Percentiles rank a stretch among this genome's conserved stretches.
phyloP scores from a whole-genome alignment of 2,888 invertebrate species.

The Eustalomyia histrio region DNA sequence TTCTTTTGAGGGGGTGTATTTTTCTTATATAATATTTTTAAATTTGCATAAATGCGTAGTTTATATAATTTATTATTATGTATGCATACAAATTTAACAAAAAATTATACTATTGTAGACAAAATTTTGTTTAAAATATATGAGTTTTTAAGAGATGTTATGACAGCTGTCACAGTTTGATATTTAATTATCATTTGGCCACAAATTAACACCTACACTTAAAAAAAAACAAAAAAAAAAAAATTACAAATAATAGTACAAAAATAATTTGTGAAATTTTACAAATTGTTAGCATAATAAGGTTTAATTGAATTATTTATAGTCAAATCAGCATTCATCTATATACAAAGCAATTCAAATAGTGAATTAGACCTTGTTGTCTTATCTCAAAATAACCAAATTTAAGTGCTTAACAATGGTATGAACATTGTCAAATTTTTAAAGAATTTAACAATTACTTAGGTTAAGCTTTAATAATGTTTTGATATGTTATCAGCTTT shows the following conservation, averaged over 20 bases:
- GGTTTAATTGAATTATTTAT: constrained; percentile 2
- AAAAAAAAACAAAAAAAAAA: neutral
- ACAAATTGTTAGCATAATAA: neutral
- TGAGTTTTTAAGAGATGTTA: constrained; percentile 57
- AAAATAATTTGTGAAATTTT: neutral
- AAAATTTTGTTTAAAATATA: constrained; percentile 32
- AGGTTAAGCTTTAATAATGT: no score
- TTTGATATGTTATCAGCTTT: no score
- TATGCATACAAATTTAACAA: neutral
- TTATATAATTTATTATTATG: constrained; percentile 50
- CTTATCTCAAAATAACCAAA: no score
- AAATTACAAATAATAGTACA: no score
- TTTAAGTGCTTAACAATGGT: no score
- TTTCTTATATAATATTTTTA: constrained; percentile 13
- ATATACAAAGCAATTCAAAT: no score
- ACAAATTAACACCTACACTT: constrained; percentile 60
- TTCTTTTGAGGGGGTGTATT: constrained; percentile 52
- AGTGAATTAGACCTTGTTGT: no score
- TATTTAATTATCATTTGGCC: constrained; percentile 58
- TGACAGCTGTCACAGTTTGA: constrained; percentile 64
- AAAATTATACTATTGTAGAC: neutral
- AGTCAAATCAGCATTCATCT: neutral
- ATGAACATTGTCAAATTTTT: no score
- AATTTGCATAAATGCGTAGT: constrained; percentile 64
- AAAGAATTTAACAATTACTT: no score